These are phyloP conservation scores for Lordiphosa andalusiaca DNA, from an alignment of 2,888 invertebrate genomes.

Conservation along the genomic window DNA sequence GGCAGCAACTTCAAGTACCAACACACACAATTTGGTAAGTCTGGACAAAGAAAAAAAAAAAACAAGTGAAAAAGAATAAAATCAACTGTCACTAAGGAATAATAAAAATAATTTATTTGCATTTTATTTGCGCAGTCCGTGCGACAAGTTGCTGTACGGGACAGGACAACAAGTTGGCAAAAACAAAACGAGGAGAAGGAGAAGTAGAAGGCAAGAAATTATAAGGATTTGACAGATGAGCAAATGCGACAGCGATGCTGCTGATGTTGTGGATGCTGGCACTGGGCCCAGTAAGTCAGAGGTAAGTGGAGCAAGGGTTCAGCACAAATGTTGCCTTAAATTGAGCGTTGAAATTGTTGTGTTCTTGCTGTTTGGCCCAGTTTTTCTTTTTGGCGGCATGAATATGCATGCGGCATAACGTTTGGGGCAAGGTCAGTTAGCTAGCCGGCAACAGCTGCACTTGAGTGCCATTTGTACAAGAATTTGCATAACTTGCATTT, in stretches of 20 bases:
- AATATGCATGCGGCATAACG: constrained; percentile 69
- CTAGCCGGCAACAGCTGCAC: constrained; percentile 66
- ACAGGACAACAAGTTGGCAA: constrained; percentile 64
- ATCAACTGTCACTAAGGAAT: constrained; percentile 67
- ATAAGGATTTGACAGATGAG: constrained; percentile 71
- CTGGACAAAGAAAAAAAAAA: too few species aligned
- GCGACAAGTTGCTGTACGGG: constrained; percentile 8
- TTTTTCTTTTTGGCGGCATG: constrained; percentile 52
- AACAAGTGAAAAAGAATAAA: too few species aligned
- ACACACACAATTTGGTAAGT: constrained; percentile 19
- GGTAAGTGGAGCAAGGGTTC: constrained; percentile 16
- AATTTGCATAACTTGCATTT: constrained; percentile 65
- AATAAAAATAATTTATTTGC: constrained; percentile 73
- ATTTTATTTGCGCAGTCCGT: constrained; percentile 35
- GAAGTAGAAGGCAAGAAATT: constrained; percentile 44
- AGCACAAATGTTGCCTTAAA: constrained; percentile 47
- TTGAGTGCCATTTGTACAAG: constrained; percentile 50
- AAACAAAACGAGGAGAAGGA: constrained; percentile 18
- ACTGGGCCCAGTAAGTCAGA: constrained; percentile 6
- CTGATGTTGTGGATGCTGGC: constrained; percentile 7
- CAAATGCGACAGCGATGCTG: constrained; percentile 19
- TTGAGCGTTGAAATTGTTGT: constrained; percentile 51
- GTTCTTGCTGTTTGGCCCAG: constrained; percentile 58
- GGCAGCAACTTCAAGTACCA: constrained; percentile 2
- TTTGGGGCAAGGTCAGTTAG: constrained; percentile 45